A percentile compares a stretch with the other conserved stretches of the same genome.
Evolutionary conservation across 2,113 vertebrate species (phyloP).

Genomic region (Motacilla tschutschensis): DNA sequence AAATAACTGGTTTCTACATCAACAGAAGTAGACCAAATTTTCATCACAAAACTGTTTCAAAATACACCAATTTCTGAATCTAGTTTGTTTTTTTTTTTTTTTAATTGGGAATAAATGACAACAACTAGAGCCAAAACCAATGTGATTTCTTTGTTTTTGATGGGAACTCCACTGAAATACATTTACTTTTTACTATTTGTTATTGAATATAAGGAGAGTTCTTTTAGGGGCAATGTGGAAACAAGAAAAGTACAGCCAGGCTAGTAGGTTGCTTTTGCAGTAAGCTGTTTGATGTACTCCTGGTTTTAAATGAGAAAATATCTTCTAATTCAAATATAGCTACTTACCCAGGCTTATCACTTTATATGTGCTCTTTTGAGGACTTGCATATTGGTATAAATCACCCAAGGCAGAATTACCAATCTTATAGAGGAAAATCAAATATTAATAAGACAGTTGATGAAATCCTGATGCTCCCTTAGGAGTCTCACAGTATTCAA

Average conservation of each 20-base stretch:
- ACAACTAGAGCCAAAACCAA: background rate
- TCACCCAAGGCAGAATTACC: background rate
- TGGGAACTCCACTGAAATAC: background rate
- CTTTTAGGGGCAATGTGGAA: background rate
- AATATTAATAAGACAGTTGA: background rate
- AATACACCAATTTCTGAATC: background rate
- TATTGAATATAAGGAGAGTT: background rate
- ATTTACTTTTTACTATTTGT: background rate
- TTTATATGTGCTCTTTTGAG: background rate
- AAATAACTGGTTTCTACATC: background rate
- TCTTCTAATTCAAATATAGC: background rate
- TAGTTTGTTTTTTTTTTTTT: background rate
- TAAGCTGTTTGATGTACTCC: background rate
- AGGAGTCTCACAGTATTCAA: background rate
- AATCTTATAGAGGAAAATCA: constrained; percentile 4
- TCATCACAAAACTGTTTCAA: background rate
- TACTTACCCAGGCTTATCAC: background rate
- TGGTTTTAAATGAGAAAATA: background rate
- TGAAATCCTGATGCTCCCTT: background rate
- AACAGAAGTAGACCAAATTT: background rate
- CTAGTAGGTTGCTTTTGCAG: background rate
- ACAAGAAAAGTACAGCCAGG: background rate
- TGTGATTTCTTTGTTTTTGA: background rate
- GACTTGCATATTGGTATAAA: background rate
- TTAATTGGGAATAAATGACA: background rate